Conservation (phyloP, 2,888 invertebrate genomes). For the Eupithecia centaureata region DNA sequence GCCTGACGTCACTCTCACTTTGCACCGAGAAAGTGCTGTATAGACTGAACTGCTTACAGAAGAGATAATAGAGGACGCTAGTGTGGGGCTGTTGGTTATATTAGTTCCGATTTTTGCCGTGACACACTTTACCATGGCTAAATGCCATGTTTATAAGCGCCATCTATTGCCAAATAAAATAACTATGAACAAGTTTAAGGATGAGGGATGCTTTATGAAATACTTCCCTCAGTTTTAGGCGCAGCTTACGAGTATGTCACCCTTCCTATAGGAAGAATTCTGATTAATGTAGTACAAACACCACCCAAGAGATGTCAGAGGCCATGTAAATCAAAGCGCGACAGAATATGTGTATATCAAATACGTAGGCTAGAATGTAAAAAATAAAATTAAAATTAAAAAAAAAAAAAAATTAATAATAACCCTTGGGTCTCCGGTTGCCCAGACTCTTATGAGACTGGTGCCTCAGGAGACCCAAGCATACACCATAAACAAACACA, state of each 20-base stretch:
- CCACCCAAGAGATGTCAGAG: constrained; percentile 17
- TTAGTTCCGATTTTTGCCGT: constrained; percentile 1
- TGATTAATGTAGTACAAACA: neutral
- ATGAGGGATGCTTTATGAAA: neutral
- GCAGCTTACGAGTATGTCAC: neutral
- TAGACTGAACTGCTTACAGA: constrained; percentile 43
- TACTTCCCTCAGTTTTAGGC: neutral
- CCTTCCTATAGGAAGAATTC: neutral
- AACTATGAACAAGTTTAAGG: neutral
- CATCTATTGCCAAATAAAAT: constrained; percentile 9
- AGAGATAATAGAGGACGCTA: neutral
- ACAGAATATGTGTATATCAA: constrained; percentile 23
- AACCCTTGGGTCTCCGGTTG: too few relatives aligned
- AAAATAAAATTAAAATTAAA: too few relatives aligned
- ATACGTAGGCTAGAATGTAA: constrained; percentile 19
- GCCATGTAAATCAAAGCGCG: neutral
- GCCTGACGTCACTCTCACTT: constrained; percentile 74
- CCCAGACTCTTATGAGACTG: too few relatives aligned
- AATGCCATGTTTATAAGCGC: constrained; percentile 7
- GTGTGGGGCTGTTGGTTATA: neutral
- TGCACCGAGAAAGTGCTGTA: constrained; percentile 75
- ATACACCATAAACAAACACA: too few relatives aligned
- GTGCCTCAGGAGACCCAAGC: too few relatives aligned
- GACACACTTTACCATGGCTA: neutral
- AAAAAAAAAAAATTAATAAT: too few relatives aligned